Base-by-base conservation (phyloP, 1,140 invertebrate genomes). In the Temnothorax curvispinosus region DNA sequence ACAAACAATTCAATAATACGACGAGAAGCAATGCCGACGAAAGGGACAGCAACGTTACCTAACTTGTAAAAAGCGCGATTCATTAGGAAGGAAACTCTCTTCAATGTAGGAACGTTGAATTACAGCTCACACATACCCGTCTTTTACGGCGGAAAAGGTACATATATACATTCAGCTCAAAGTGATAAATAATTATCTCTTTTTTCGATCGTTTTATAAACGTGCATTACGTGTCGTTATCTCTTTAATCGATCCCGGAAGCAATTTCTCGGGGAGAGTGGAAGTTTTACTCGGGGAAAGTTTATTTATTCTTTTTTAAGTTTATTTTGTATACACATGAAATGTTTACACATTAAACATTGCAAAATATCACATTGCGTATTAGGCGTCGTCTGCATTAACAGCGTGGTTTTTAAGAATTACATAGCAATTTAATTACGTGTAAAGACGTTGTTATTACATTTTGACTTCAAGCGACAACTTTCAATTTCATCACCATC, bases 291-390 rank as follows among this genome's bases (percentile, higher is more conserved):
- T 74, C 13, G 69, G 18, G 27, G 2, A 27, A 84, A 74, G 5
- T 38, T 47, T 72, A 71, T 82, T 60, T 71, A 58, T 60, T 84
- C 11, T 71, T 47, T 65, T 67, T 0, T 8, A 65, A 56, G 38
- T 82, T 75, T 60, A 74, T 60, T 75, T 84, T 84, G 54, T 74
- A 60, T 84, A 84, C 69, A 84, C 56, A 56, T 47, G 21, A 84
- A 84, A 84, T 74, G 69, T 84, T 84, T 84, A 72, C 52, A 58
- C 27, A 62, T 62, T 62, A 84, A 84, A 84, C 41, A 84, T 84
- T 87, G 87, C 88, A 75, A 82, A 91, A 71, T 87, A 90, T 90
- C 85, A 91, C 81, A 87, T 91, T 86, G 87, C 78, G 65, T 87
- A 76, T 84, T 88, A 89, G 89, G 85, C 80, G 85, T 88, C 84